phyloP scores from a whole-genome alignment of 2,113 vertebrate species.

The Motacilla tschutschensis region DNA sequence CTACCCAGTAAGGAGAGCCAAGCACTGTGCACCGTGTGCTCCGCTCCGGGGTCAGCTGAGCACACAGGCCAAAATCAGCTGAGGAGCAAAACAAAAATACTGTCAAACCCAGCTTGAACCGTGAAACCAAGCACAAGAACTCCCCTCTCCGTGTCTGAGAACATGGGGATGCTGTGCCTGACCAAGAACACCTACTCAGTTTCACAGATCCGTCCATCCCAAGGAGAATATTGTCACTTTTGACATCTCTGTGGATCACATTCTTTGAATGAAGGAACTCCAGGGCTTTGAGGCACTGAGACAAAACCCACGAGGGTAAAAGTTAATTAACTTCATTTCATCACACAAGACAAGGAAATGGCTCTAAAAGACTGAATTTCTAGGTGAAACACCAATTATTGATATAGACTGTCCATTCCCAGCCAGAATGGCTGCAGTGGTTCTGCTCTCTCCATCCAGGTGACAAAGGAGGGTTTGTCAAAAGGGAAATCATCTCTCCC shows the following conservation, averaged over 20 bases:
- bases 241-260: constrained; percentile 96
- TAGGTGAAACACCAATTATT: neutral
- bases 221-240: constrained; percentile 96
- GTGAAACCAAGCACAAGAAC: neutral
- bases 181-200: constrained; percentile 82
- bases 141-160: neutral
- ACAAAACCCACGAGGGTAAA: neutral
- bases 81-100: neutral
- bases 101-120: neutral
- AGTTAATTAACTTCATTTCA: constrained; percentile 35
- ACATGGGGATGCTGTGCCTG: neutral
- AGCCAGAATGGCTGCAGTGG: neutral
- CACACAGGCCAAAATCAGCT: constrained; percentile 98
- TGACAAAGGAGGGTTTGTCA: neutral
- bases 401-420: neutral
- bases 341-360: neutral
- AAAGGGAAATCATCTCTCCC: neutral
- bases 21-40: constrained; percentile 97
- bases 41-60: constrained; percentile 95
- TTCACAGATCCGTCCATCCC: constrained; percentile 98
- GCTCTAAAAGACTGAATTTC: constrained; percentile 1
- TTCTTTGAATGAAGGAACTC: constrained; percentile 96
- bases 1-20: constrained; percentile 96
- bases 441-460: neutral
- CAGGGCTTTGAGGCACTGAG: constrained; percentile 94